Percentiles rank a stretch among this genome's conserved stretches.
Conservation (phyloP, 2,797 vertebrate species). For the Spinus pinus region DNA sequence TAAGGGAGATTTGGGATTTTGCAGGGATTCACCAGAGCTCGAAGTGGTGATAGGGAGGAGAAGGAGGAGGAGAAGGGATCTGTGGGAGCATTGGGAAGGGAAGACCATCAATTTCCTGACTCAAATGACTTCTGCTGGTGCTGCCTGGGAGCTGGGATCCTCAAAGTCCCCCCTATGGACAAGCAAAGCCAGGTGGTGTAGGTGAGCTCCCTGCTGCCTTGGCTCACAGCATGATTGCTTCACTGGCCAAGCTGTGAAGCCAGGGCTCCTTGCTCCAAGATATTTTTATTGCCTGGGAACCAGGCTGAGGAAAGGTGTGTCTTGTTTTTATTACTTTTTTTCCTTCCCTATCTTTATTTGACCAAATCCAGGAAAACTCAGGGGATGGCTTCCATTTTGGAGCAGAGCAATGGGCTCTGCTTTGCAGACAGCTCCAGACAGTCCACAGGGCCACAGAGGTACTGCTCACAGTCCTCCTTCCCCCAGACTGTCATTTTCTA, state of each 20-base stretch:
- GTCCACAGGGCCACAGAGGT: not conserved
- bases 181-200: not conserved
- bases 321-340: not conserved
- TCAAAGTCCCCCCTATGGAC: not conserved
- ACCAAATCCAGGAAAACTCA: not conserved
- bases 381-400: not conserved
- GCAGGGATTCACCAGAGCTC: not conserved
- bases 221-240: not conserved
- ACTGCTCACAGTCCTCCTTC: not conserved
- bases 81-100: not conserved
- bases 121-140: not conserved
- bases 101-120: not conserved
- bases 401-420: accelerated
- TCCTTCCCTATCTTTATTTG: not conserved
- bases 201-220: not conserved
- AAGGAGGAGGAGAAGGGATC: not conserved
- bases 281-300: conserved; percentile 33
- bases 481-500: not conserved
- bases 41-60: not conserved
- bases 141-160: not conserved
- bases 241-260: not conserved
- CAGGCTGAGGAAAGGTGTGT: not conserved
- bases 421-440: not conserved
- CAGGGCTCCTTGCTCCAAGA: not conserved
- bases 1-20: not conserved